Conservation (phyloP, 2,797 vertebrate genomes). For the Peromyscus nudipes region DNA sequence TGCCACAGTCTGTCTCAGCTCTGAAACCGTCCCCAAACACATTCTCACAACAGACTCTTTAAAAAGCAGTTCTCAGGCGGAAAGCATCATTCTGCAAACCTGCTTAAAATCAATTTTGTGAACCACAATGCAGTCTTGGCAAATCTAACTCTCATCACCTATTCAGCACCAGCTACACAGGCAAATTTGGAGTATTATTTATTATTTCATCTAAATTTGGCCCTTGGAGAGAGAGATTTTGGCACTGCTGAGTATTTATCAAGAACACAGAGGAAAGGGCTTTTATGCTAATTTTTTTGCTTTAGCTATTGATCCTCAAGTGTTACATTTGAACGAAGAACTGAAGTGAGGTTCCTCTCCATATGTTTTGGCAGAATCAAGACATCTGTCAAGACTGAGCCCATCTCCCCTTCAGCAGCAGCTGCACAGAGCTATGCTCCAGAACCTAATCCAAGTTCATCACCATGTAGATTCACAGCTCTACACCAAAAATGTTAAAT, state of each 20-base stretch:
- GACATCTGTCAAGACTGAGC: background rate
- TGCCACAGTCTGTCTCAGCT: too few species aligned
- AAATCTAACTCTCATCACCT: background rate
- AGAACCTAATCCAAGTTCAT: background rate
- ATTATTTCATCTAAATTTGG: background rate
- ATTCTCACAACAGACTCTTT: background rate
- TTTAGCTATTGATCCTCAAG: background rate
- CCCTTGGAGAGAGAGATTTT: background rate
- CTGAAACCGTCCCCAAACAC: background rate
- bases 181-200: background rate
- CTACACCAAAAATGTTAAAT: background rate
- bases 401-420: background rate
- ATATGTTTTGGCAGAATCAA: background rate
- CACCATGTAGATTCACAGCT: background rate
- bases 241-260: background rate
- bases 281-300: slow-evolving; percentile 31
- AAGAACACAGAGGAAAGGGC: background rate
- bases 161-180: background rate
- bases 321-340: slow-evolving; percentile 30
- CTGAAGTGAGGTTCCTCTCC: background rate
- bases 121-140: background rate
- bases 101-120: background rate
- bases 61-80: background rate
- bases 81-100: background rate
- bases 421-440: background rate